phyloP scores from a whole-genome alignment of 1,140 invertebrate genomes.

The Lordiphosa stackelbergi region DNA sequence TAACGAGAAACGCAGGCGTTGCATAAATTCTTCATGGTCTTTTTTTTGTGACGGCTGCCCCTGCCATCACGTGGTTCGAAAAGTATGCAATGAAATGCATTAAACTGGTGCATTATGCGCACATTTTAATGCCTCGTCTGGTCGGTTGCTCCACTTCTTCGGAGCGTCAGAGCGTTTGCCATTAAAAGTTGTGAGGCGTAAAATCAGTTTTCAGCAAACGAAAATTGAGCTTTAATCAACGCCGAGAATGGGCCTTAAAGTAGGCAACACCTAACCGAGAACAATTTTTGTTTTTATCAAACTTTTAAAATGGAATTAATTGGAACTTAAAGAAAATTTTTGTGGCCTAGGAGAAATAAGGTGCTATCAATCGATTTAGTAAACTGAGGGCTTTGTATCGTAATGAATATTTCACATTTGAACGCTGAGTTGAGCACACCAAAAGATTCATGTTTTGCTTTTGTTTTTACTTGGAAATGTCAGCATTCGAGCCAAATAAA shows the following conservation, averaged over 20 bases:
- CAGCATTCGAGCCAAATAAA: too few relatives aligned
- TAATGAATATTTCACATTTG: too few relatives aligned
- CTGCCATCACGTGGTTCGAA: slow-evolving; percentile 9
- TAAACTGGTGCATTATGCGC: slow-evolving; percentile 46
- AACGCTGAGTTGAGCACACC: too few relatives aligned
- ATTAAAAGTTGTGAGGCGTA: slow-evolving; percentile 51
- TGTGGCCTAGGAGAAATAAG: background rate
- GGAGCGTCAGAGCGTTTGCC: slow-evolving; percentile 18
- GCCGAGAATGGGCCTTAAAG: slow-evolving; percentile 4
- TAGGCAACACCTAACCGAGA: background rate
- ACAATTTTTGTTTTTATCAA: background rate
- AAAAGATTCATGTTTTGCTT: too few relatives aligned
- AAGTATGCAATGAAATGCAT: slow-evolving; percentile 49
- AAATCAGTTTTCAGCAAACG: slow-evolving; percentile 36
- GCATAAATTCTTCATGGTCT: slow-evolving; percentile 26
- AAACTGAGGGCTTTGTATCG: too few relatives aligned
- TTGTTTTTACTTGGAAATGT: too few relatives aligned
- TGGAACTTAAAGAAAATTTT: background rate
- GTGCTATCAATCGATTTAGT: too few relatives aligned
- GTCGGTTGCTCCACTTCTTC: slow-evolving; percentile 1
- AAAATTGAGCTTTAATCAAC: slow-evolving; percentile 29
- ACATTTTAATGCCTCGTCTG: slow-evolving; percentile 28
- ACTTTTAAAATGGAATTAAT: too few relatives aligned
- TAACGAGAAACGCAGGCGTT: slow-evolving; percentile 29
- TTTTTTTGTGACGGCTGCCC: slow-evolving; percentile 18